Evolutionary conservation across 2,113 vertebrate species (phyloP).

Genomic region (Genyomyrus donnyi): DNA sequence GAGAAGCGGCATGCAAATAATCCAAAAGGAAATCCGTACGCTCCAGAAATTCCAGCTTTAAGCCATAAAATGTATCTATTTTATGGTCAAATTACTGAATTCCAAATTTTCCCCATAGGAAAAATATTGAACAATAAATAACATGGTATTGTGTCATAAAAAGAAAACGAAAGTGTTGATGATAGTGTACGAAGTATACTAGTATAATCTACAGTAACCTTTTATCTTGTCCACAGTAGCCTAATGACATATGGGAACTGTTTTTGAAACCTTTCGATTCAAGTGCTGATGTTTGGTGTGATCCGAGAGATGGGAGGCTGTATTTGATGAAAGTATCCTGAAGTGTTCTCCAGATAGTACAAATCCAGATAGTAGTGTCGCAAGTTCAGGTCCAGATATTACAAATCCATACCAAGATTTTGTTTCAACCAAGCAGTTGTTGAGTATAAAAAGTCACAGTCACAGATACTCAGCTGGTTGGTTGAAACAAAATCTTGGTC

Average conservation of each 20-base stretch:
- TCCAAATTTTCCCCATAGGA: background rate
- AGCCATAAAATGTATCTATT: background rate
- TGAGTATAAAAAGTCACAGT: background rate
- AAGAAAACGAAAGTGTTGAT: background rate
- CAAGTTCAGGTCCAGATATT: background rate
- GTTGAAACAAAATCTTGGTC: background rate
- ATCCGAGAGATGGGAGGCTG: background rate
- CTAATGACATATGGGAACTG: background rate
- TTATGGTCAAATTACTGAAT: background rate
- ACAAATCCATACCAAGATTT: background rate
- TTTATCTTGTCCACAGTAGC: too few species aligned
- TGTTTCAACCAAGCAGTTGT: background rate
- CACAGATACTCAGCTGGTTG: background rate
- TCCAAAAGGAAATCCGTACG: background rate
- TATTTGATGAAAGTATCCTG: background rate
- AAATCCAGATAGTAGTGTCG: too few species aligned
- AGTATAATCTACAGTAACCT: background rate
- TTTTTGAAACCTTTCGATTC: background rate
- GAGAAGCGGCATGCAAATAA: background rate
- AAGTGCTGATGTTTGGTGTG: background rate
- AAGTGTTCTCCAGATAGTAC: background rate
- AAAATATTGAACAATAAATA: background rate
- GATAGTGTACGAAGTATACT: too few species aligned
- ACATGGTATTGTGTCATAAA: background rate
- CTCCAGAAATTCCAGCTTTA: background rate